phyloP scores from a whole-genome alignment of 2,797 vertebrate genomes.

The Limosa lapponica region DNA sequence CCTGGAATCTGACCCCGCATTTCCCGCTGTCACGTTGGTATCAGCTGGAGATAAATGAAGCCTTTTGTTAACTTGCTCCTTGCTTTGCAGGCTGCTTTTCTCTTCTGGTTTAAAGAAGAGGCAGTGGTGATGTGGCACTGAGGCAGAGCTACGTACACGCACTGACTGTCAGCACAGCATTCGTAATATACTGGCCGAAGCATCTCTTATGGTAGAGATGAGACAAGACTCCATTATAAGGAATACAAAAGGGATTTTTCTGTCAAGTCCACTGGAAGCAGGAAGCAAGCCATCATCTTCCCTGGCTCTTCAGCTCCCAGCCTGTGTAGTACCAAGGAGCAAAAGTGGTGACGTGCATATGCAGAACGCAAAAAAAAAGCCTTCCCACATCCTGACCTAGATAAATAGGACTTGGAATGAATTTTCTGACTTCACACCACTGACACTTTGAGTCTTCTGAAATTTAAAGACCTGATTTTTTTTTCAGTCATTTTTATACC shows the following conservation, averaged over 20 bases:
- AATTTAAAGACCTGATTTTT: neutral
- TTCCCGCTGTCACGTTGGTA: slow-evolving; percentile 38
- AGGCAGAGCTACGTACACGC: neutral
- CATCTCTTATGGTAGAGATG: neutral
- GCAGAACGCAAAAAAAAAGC: neutral
- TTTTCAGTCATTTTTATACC: neutral
- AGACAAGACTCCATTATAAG: slow-evolving; percentile 7
- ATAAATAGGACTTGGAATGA: slow-evolving; percentile 52
- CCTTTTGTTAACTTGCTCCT: slow-evolving; percentile 41
- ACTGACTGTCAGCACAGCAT: neutral
- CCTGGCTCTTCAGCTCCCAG: neutral
- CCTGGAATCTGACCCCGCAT: slow-evolving; percentile 28
- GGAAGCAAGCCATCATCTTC: neutral
- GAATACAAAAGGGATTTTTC: slow-evolving; percentile 20
- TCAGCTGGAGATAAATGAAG: slow-evolving; percentile 56
- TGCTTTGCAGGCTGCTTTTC: neutral
- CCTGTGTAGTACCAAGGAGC: neutral
- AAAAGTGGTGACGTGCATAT: neutral
- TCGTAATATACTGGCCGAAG: neutral
- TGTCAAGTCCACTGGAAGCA: neutral
- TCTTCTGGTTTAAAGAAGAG: slow-evolving; percentile 3
- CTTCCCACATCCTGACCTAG: slow-evolving; percentile 35
- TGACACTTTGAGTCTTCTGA: neutral
- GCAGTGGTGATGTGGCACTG: neutral
- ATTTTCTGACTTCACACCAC: slow-evolving; percentile 17